Percentiles rank a stretch among this genome's conserved stretches.
phyloP scores from a whole-genome alignment of 2,113 vertebrate genomes.

The Mugil cephalus region DNA sequence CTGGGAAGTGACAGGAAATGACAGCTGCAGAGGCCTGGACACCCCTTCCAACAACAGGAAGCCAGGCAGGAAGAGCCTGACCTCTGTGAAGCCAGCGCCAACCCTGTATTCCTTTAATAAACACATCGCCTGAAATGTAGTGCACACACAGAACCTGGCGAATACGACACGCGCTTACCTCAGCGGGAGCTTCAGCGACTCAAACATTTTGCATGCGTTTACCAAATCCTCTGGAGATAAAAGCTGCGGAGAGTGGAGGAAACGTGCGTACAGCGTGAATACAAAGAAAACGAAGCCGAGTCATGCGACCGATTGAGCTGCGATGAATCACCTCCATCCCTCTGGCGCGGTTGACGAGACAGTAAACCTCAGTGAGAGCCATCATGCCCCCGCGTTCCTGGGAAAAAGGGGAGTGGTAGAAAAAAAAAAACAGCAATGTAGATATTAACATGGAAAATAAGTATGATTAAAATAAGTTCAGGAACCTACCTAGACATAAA shows the following conservation, averaged over 20 bases:
- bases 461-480: neutral
- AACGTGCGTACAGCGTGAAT: neutral
- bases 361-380: constrained; percentile 98
- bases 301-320: neutral
- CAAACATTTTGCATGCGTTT: constrained; percentile 96
- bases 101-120: constrained; percentile 24
- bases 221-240: constrained; percentile 94
- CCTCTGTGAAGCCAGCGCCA: constrained; percentile 53
- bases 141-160: constrained; percentile 7
- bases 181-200: constrained; percentile 91
- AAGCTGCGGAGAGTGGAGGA: constrained; percentile 65
- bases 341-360: constrained; percentile 94
- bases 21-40: constrained; percentile 64
- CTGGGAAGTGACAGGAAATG: constrained; percentile 74
- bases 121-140: constrained; percentile 22
- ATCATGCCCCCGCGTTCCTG: constrained; percentile 98
- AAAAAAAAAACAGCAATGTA: neutral
- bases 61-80: constrained; percentile 81
- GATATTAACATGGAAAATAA: neutral
- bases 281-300: neutral
- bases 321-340: constrained; percentile 91
- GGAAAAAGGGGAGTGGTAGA: neutral
- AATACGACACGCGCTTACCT: constrained; percentile 82
- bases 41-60: constrained; percentile 83
- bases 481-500: neutral